phyloP scores from a whole-genome alignment of 2,113 vertebrate genomes.

The Lathamus discolor region DNA sequence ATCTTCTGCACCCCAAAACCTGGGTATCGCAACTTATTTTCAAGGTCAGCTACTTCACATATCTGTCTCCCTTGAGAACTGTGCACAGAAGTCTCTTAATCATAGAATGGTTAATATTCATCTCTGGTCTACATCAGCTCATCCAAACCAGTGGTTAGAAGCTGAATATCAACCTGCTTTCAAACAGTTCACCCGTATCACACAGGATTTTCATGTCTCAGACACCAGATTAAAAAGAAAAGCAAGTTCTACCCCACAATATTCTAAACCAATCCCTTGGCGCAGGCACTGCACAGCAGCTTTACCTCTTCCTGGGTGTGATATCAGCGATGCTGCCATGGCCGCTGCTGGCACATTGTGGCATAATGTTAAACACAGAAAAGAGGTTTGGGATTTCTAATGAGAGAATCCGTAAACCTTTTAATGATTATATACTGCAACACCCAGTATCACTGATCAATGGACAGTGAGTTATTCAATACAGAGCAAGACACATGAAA shows the following conservation, averaged over 20 bases:
- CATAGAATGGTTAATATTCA: not conserved
- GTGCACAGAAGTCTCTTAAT: not conserved
- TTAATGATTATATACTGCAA: not conserved
- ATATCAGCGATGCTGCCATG: not conserved
- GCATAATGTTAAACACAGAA: not conserved
- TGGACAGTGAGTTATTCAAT: not conserved
- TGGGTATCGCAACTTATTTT: not conserved
- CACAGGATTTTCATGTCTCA: not conserved
- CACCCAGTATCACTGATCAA: not conserved
- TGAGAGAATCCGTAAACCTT: not conserved
- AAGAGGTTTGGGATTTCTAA: not conserved
- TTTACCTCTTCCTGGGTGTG: not conserved
- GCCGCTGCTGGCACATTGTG: not conserved
- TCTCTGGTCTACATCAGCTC: not conserved
- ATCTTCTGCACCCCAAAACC: not conserved
- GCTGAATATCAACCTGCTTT: not conserved
- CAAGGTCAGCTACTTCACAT: not conserved
- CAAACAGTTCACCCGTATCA: not conserved
- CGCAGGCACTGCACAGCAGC: not conserved
- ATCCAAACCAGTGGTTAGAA: not conserved
- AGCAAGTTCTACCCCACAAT: not conserved
- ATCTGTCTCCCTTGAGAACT: not conserved
- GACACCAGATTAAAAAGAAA: not conserved
- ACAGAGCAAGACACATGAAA: accelerated
- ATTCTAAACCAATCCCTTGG: not conserved